These are phyloP conservation scores for Hyposoter didymator DNA, from an alignment of 2,888 invertebrate species.

Conservation along the genomic window DNA sequence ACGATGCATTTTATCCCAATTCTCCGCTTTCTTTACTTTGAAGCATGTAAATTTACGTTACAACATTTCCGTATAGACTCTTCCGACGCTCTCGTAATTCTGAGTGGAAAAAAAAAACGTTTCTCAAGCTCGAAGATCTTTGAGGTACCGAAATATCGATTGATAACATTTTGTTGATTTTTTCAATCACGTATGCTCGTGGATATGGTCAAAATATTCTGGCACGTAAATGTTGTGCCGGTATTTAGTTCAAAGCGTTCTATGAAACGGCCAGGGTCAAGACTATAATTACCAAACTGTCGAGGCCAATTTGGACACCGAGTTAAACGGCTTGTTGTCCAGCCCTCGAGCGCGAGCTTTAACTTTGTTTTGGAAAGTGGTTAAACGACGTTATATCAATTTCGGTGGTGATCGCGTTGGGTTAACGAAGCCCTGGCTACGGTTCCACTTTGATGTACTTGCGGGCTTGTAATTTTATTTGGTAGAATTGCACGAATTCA, in stretches of 20 bases:
- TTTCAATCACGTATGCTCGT: background rate
- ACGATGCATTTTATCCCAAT: slow-evolving; percentile 10
- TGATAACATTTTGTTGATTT: background rate
- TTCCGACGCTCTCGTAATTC: background rate
- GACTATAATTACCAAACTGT: slow-evolving; percentile 35
- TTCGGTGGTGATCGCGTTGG: slow-evolving; percentile 19
- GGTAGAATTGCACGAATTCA: background rate
- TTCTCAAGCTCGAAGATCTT: background rate
- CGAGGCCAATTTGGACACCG: slow-evolving; percentile 37
- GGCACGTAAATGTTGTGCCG: background rate
- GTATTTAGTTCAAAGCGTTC: background rate
- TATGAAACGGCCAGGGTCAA: background rate
- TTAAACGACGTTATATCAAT: slow-evolving; percentile 40
- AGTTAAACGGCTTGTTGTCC: slow-evolving; percentile 39
- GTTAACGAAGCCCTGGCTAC: background rate
- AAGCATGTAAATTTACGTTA: background rate
- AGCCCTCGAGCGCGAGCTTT: slow-evolving; percentile 19
- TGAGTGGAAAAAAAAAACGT: background rate
- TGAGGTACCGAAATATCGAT: background rate
- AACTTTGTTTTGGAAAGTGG: slow-evolving; percentile 47
- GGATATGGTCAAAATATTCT: background rate
- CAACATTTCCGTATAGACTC: background rate
- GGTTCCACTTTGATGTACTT: slow-evolving; percentile 8
- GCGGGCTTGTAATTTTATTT: background rate
- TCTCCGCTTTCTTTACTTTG: background rate